phyloP scores from a whole-genome alignment of 2,888 invertebrate genomes.

The Nomada ruficornis region DNA sequence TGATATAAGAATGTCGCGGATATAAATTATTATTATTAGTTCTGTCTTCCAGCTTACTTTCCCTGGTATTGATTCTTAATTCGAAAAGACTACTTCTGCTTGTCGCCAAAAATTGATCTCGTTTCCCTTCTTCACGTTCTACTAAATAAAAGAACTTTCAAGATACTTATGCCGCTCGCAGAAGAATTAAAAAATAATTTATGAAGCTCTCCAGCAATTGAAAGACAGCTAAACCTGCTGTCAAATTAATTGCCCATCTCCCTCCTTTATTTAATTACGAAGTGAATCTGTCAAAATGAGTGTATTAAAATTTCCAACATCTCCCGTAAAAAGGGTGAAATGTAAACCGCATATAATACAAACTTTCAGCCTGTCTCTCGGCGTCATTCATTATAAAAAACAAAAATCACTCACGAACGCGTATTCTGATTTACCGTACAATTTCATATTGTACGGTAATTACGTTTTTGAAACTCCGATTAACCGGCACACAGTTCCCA shows the following conservation, averaged over 20 bases:
- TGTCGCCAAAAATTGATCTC: too few species aligned
- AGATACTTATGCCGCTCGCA: too few species aligned
- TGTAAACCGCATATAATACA: background rate
- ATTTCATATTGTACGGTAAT: conserved; percentile 16
- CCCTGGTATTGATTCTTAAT: too few species aligned
- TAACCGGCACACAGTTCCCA: background rate
- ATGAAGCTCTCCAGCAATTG: background rate
- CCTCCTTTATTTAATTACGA: background rate
- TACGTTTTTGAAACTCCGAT: conserved; percentile 26
- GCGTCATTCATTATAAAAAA: background rate
- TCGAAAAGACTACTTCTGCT: too few species aligned
- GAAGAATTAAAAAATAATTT: background rate
- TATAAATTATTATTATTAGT: too few species aligned
- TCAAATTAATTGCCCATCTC: background rate
- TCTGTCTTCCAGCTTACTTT: too few species aligned
- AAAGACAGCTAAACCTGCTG: background rate
- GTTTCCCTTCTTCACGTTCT: too few species aligned
- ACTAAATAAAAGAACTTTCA: background rate
- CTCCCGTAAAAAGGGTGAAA: background rate
- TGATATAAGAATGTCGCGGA: too few species aligned
- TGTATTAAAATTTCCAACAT: background rate
- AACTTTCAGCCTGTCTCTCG: background rate
- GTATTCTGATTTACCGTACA: conserved; percentile 6
- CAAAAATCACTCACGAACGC: background rate
- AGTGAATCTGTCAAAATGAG: background rate